These are phyloP conservation scores for Lateolabrax maculatus DNA, from an alignment of 2,797 vertebrate species.

Conservation along the genomic window DNA sequence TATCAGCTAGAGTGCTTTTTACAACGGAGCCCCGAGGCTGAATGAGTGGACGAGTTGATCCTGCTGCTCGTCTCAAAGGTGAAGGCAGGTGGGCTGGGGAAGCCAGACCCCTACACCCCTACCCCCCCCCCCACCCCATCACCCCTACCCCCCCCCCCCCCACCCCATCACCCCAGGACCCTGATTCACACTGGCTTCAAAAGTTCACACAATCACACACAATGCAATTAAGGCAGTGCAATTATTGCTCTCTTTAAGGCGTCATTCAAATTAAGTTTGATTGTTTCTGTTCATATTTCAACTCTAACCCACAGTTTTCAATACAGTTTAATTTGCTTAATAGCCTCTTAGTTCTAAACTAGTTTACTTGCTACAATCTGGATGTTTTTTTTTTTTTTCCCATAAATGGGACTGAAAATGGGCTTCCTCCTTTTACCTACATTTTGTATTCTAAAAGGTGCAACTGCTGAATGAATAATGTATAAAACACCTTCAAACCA, in stretches of 20 bases:
- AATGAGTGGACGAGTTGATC: conserved; percentile 50
- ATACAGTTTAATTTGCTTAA: conserved; percentile 13
- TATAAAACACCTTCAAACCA: background rate
- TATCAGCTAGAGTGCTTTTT: conserved; percentile 71
- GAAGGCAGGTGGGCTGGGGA: conserved; percentile 65
- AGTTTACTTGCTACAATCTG: background rate
- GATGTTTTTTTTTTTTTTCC: background rate
- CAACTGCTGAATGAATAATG: background rate
- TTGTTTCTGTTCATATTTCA: background rate
- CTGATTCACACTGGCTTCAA: conserved; percentile 32
- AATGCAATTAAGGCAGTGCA: background rate
- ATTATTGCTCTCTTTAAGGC: background rate
- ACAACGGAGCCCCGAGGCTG: conserved; percentile 61
- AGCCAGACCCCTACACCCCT: conserved; percentile 18
- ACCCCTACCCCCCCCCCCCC: too few relatives aligned
- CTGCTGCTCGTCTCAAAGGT: conserved; percentile 62
- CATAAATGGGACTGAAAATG: background rate
- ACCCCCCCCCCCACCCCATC: too few relatives aligned
- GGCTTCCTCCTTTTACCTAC: background rate
- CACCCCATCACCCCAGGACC: conserved; percentile 35
- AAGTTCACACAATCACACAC: conserved; percentile 33
- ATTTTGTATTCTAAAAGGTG: background rate
- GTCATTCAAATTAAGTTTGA: background rate
- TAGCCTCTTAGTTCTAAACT: background rate
- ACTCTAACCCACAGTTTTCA: conserved; percentile 4